A percentile compares a stretch with the other conserved stretches of the same genome.
These are phyloP conservation scores for Hoplodrina ambigua DNA, from an alignment of 2,888 invertebrate genomes.

Conservation along the genomic window DNA sequence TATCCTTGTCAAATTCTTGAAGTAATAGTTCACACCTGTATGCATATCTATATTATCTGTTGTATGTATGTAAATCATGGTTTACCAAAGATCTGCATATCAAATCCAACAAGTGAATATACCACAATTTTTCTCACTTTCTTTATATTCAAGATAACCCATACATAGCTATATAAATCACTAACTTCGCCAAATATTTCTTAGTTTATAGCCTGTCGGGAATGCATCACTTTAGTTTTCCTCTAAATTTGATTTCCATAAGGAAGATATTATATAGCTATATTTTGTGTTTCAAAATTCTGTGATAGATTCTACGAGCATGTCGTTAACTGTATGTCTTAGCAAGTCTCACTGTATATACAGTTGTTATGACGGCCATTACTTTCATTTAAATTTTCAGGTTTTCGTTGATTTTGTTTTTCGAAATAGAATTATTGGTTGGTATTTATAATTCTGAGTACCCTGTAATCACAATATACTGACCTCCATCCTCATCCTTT, in stretches of 20 bases:
- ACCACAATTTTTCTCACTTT: slow-evolving; percentile 51
- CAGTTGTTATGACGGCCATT: slow-evolving; percentile 55
- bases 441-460: slow-evolving; percentile 32
- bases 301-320: slow-evolving; percentile 45
- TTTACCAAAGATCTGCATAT: slow-evolving; percentile 55
- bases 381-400: slow-evolving; percentile 38
- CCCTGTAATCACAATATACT: slow-evolving; percentile 67
- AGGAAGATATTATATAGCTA: slow-evolving; percentile 41
- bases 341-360: slow-evolving; percentile 48
- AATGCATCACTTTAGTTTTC: slow-evolving; percentile 44
- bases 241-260: slow-evolving; percentile 52
- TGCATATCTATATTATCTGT: slow-evolving; percentile 51
- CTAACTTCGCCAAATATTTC: slow-evolving; percentile 54
- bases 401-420: slow-evolving; percentile 34
- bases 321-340: slow-evolving; percentile 37
- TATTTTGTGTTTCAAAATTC: slow-evolving; percentile 52
- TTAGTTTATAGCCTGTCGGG: slow-evolving; percentile 46
- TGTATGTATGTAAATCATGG: slow-evolving; percentile 50
- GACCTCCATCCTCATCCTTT: slow-evolving; percentile 92
- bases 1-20: slow-evolving; percentile 57
- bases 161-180: slow-evolving; percentile 45
- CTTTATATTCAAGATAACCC: slow-evolving; percentile 52
- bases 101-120: slow-evolving; percentile 50
- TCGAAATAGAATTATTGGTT: slow-evolving; percentile 35
- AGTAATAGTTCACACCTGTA: slow-evolving; percentile 47